These are phyloP conservation scores for Nansenia antarctica DNA, from an alignment of 2,113 vertebrate genomes.

Conservation along the genomic window DNA sequence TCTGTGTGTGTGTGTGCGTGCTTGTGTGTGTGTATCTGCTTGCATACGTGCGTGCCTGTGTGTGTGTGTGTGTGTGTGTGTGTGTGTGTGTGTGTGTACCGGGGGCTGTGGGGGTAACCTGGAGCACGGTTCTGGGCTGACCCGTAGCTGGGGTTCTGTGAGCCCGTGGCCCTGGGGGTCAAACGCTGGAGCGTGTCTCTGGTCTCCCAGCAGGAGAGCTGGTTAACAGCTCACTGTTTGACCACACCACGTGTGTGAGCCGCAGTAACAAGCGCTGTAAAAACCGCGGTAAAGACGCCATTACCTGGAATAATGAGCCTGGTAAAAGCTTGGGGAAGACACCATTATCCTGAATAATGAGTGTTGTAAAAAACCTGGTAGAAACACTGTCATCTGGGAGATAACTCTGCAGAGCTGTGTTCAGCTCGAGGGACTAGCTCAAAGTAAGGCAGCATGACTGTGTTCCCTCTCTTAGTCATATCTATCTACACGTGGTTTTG, in stretches of 20 bases:
- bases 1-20: too few relatives aligned
- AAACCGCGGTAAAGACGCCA: conserved; percentile 38
- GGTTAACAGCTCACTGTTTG: conserved; percentile 19
- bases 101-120: conserved; percentile 23
- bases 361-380: too few relatives aligned
- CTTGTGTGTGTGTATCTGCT: conserved; percentile 8
- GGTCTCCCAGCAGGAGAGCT: conserved; percentile 28
- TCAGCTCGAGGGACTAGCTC: conserved; percentile 38
- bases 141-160: conserved; percentile 22
- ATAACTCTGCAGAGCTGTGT: conserved; percentile 44
- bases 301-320: too few relatives aligned
- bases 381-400: conserved; percentile 38
- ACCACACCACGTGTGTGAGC: conserved; percentile 7
- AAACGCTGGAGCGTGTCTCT: conserved; percentile 16
- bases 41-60: conserved; percentile 8
- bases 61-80: conserved; percentile 8
- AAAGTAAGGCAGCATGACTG: conserved; percentile 27
- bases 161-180: conserved; percentile 14
- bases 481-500: too few relatives aligned
- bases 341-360: too few relatives aligned
- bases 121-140: conserved; percentile 25
- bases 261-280: conserved; percentile 37
- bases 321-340: conserved; percentile 45
- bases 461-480: conserved; percentile 15
- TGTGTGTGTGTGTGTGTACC: conserved; percentile 15